These are phyloP conservation scores for Cynopterus brachyotis DNA, from an alignment of 2,113 vertebrate species.

Conservation along the genomic window DNA sequence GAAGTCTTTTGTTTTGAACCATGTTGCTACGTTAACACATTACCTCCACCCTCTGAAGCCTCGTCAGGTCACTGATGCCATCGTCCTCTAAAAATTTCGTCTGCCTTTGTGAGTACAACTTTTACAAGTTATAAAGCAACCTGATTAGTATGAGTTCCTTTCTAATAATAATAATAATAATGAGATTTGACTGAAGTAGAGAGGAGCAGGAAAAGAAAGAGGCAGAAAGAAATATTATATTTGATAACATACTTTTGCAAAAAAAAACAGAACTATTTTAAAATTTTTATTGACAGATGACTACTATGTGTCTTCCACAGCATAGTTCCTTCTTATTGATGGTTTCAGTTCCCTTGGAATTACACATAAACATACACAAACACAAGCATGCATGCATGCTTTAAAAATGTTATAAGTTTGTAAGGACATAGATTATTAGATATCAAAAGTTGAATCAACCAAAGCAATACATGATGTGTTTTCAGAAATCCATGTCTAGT, in stretches of 20 bases:
- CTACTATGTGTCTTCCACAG: not conserved
- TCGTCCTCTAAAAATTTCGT: not conserved
- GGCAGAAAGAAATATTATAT: not conserved
- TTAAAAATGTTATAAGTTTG: not conserved
- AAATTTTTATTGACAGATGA: not conserved
- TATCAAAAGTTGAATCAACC: conserved; percentile 31
- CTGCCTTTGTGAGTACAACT: not conserved
- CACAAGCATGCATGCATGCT: not conserved
- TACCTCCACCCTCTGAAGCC: not conserved
- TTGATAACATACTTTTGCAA: not conserved
- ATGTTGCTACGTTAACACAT: not conserved
- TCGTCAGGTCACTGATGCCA: not conserved
- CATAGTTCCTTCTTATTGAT: not conserved
- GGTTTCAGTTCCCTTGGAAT: not conserved
- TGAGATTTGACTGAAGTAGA: not conserved
- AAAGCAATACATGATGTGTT: not conserved
- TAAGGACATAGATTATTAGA: not conserved
- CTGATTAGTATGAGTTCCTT: not conserved
- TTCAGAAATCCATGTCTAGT: not conserved
- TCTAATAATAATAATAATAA: not conserved
- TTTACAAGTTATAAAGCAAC: not conserved
- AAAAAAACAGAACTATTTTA: not conserved
- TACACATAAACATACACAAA: not conserved
- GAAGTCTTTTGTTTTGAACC: not conserved
- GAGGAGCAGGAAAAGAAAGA: not conserved